phyloP scores from a whole-genome alignment of 2,113 vertebrate genomes.

The Oreamnos americanus region DNA sequence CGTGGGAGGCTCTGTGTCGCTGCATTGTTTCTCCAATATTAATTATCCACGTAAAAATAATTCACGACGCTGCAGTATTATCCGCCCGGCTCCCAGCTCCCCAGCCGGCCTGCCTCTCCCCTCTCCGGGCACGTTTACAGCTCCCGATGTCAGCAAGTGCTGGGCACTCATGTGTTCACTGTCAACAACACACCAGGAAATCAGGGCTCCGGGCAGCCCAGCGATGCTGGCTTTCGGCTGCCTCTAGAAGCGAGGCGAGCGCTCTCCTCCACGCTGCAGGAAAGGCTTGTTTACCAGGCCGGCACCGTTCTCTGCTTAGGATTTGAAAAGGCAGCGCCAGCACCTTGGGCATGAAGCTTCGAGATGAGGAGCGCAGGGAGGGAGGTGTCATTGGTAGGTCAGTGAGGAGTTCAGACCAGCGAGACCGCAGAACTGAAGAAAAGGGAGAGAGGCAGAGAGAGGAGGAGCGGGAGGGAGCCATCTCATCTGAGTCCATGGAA shows the following conservation, averaged over 20 bases:
- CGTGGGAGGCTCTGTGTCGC: constrained; percentile 71
- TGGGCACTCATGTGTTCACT: neutral
- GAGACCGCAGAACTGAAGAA: neutral
- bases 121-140: neutral
- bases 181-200: constrained; percentile 21
- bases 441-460: constrained; percentile 48
- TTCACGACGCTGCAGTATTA: constrained; percentile 47
- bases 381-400: constrained; percentile 57
- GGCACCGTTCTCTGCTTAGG: constrained; percentile 43
- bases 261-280: constrained; percentile 39
- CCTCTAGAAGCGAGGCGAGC: constrained; percentile 6
- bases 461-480: neutral
- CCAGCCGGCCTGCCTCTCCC: constrained; percentile 42
- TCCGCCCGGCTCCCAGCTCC: constrained; percentile 26
- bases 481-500: neutral
- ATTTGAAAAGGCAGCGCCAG: constrained; percentile 45
- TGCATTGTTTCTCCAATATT: constrained; percentile 78
- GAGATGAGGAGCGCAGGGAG: neutral
- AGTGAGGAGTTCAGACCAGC: constrained; percentile 57
- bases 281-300: constrained; percentile 52
- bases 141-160: constrained; percentile 56
- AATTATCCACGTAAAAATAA: constrained; percentile 79
- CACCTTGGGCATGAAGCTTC: constrained; percentile 24
- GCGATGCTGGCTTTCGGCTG: constrained; percentile 25
- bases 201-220: constrained; percentile 35